Evolutionary conservation across 2,797 vertebrate genomes (phyloP), one percentile per base, ranked within the genome.

Genomic region (Gobio occitaniae): DNA sequence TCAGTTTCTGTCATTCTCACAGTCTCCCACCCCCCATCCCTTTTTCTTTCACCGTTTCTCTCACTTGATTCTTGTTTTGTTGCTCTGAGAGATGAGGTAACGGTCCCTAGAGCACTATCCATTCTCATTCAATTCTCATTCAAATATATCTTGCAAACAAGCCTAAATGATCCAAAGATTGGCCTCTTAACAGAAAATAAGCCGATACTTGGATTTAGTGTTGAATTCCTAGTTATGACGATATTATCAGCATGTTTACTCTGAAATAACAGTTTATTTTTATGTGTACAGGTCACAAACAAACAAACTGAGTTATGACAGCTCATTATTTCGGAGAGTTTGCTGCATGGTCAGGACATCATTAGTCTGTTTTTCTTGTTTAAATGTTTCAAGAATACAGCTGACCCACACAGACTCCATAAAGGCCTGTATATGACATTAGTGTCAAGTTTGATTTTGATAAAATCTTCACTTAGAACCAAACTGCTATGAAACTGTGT

Each of bases 1-100:
- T 87, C 78, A 65, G 87, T 87, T 89, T 89, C 44, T 84, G 44
- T 59, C 15, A 89, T 72, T 89, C 84, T 87, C 80, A 29, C 50
- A 69, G 48, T 21, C 83, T 84, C 69, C 70, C 61, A 59, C 74
- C 85, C 59, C 44, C 56, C 21, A 13, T 50, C 63, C 48, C 63
- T 17, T 68, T 77, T 63, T 54, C 54, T 47, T 47, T 29, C 69
- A 71, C 32, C 4, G 6, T 85, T 16, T 78, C 78, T n/a, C 80
- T 71, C 36, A 47, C 29, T 83, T 68, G 78, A 74, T 79, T 84
- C 48, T 75, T 69, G 75, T 29, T 66, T 79, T 66, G 47, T 74
- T 85, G 69, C 69, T 72, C 44, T 74, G 69, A 85, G 78, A 65
- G 84, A 72, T 80, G 44, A 85, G 68, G 77, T 85, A 85, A 85